phyloP scores from a whole-genome alignment of 1,140 invertebrate species.

The Acromyrmex echinatior region DNA sequence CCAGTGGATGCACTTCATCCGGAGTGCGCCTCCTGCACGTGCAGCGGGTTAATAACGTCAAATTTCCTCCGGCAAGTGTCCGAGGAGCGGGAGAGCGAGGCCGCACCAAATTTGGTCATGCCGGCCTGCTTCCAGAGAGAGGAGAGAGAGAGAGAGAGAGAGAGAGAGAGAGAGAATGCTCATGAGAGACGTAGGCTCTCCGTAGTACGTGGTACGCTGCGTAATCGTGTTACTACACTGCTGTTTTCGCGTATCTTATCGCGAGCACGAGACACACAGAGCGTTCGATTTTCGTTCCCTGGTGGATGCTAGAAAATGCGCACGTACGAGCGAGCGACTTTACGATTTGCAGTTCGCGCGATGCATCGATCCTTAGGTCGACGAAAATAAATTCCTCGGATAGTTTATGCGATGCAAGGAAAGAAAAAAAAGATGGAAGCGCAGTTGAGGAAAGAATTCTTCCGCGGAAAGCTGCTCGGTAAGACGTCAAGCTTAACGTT shows the following conservation, averaged over 20 bases:
- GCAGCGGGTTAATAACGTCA: slow-evolving; percentile 30
- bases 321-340: background rate
- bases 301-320: no score
- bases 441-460: background rate
- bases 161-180: background rate
- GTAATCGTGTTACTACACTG: slow-evolving; percentile 77
- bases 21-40: background rate
- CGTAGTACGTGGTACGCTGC: slow-evolving; percentile 69
- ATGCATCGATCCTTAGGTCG: background rate
- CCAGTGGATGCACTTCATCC: background rate
- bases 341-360: slow-evolving; percentile 21
- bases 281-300: background rate
- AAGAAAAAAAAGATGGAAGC: background rate
- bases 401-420: background rate
- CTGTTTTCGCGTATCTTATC: slow-evolving; percentile 49
- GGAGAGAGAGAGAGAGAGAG: slow-evolving; percentile 39
- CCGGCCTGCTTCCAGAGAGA: slow-evolving; percentile 76
- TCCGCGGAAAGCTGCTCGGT: background rate
- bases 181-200: slow-evolving; percentile 64
- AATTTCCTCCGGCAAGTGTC: slow-evolving; percentile 48
- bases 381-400: slow-evolving; percentile 54
- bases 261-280: background rate
- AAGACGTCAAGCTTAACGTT: background rate
- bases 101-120: slow-evolving; percentile 83
- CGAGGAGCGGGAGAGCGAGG: slow-evolving; percentile 75